Conservation (phyloP, 2,797 vertebrate species). For the Cossypha dichroa region DNA sequence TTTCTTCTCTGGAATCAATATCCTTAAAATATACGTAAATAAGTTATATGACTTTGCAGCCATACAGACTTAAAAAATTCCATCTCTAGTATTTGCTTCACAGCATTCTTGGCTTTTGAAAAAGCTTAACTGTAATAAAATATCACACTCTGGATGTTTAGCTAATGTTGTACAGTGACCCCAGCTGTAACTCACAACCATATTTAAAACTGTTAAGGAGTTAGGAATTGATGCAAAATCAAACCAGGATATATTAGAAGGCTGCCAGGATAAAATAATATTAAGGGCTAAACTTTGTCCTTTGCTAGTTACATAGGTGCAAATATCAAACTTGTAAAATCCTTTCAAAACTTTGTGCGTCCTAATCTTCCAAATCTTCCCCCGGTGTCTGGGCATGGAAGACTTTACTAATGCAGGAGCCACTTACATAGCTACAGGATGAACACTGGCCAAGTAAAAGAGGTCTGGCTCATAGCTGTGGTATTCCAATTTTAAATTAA, state of each 20-base stretch:
- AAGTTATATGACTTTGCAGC: conserved; percentile 71
- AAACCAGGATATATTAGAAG: conserved; percentile 36
- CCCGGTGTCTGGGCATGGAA: not conserved
- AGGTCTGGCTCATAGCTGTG: not conserved
- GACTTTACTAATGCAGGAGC: not conserved
- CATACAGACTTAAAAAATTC: conserved; percentile 70
- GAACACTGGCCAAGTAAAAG: not conserved
- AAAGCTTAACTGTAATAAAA: conserved; percentile 75
- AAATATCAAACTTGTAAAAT: conserved; percentile 54
- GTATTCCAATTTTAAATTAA: conserved; percentile 31
- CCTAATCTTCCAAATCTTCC: conserved; percentile 26
- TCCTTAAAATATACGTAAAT: conserved; percentile 74
- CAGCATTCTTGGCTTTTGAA: conserved; percentile 69
- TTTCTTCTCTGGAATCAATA: conserved; percentile 78
- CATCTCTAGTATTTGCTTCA: conserved; percentile 60
- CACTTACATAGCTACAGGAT: not conserved
- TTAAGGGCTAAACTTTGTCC: conserved; percentile 50
- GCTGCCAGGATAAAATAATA: conserved; percentile 30
- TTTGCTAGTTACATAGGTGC: conserved; percentile 29
- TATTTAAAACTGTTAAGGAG: conserved; percentile 66
- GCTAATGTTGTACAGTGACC: conserved; percentile 53
- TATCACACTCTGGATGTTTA: conserved; percentile 67
- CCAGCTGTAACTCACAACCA: conserved; percentile 44
- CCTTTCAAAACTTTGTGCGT: conserved; percentile 10
- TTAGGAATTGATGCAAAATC: conserved; percentile 50